phyloP scores from a whole-genome alignment of 2,113 vertebrate genomes.

The Formicarius rufipectus region DNA sequence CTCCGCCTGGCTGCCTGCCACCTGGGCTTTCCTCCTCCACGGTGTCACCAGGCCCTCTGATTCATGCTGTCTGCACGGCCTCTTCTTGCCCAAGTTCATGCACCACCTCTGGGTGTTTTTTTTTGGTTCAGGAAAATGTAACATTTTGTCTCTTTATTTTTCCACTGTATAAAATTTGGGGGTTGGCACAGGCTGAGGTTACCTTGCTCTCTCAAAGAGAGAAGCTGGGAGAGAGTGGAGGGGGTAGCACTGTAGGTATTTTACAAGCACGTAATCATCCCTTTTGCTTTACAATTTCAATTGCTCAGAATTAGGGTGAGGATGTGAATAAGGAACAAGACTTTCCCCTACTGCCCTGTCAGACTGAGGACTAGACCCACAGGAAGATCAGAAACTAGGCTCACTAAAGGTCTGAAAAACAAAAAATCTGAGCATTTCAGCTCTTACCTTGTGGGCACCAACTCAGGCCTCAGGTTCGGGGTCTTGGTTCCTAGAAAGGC shows the following conservation, averaged over 20 bases:
- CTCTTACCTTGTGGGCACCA: not conserved
- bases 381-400: not conserved
- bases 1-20: not conserved
- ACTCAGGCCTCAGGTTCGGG: rapidly evolving
- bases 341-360: not conserved
- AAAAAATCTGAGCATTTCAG: rapidly evolving
- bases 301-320: not conserved
- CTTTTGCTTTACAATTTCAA: not conserved
- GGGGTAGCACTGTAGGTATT: not conserved
- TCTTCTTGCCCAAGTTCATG: not conserved
- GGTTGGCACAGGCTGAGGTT: not conserved
- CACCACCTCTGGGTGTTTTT: not conserved
- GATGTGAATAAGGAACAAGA: not conserved
- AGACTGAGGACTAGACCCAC: not conserved
- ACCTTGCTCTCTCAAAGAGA: not conserved
- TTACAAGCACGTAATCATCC: not conserved
- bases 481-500: not conserved
- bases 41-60: conserved; percentile 24
- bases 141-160: not conserved
- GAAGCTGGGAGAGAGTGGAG: not conserved
- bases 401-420: not conserved
- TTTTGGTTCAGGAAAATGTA: not conserved
- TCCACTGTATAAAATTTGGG: not conserved
- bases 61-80: not conserved
- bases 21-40: conserved; percentile 54